These are phyloP conservation scores for Diarsia mendica DNA, from an alignment of 2,888 invertebrate genomes.

Conservation along the genomic window DNA sequence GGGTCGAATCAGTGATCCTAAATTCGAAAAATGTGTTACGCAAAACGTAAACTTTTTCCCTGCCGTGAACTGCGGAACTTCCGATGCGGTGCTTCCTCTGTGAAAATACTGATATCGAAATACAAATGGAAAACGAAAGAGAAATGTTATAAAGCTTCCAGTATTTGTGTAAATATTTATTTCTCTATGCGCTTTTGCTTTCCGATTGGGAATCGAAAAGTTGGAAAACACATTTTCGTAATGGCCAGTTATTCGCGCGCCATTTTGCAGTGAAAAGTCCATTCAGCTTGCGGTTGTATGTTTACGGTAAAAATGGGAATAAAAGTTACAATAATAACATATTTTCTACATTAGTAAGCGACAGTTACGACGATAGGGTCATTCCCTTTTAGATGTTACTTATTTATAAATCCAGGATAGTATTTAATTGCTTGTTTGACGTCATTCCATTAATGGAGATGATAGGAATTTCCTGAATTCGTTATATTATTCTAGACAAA, in stretches of 20 bases:
- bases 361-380: not conserved
- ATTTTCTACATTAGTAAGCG: slow-evolving; percentile 38
- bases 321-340: slow-evolving; percentile 40
- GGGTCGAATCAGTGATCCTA: slow-evolving; percentile 33
- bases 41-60: not conserved
- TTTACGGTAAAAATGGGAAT: slow-evolving; percentile 33
- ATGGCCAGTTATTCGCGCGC: slow-evolving; percentile 26
- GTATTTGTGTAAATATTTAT: slow-evolving; percentile 49
- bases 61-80: slow-evolving; percentile 24
- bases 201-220: slow-evolving; percentile 48
- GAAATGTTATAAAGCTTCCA: slow-evolving; percentile 26
- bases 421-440: slow-evolving; percentile 11
- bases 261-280: slow-evolving; percentile 33
- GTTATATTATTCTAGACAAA: not conserved
- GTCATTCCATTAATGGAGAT: not conserved
- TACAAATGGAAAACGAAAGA: slow-evolving; percentile 43
- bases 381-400: not conserved
- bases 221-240: slow-evolving; percentile 48
- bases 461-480: slow-evolving; percentile 22
- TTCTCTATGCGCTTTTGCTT: slow-evolving; percentile 38
- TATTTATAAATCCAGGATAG: slow-evolving; percentile 23
- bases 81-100: slow-evolving; percentile 21
- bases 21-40: slow-evolving; percentile 11
- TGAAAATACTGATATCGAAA: slow-evolving; percentile 42
- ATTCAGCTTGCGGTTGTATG: slow-evolving; percentile 22